phyloP scores from a whole-genome alignment of 2,113 vertebrate species.

The Todiramphus chloris region DNA sequence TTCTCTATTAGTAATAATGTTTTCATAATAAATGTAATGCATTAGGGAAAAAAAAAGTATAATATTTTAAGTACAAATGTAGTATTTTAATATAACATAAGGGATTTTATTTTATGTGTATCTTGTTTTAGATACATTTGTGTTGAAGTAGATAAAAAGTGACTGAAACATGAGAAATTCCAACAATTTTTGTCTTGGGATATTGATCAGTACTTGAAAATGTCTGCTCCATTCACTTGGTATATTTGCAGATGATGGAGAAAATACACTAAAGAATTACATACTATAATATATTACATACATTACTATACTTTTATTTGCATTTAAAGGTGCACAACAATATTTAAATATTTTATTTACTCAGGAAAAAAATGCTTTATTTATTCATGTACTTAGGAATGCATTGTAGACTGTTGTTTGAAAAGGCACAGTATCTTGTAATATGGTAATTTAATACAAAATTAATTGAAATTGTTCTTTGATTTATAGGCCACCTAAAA shows the following conservation, averaged over 20 bases:
- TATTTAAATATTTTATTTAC: not conserved
- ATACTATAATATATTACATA: not conserved
- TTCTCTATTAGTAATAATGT: not conserved
- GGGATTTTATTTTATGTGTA: not conserved
- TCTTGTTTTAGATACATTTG: not conserved
- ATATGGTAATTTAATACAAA: not conserved
- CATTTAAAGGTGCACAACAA: not conserved
- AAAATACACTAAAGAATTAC: not conserved
- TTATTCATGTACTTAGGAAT: not conserved
- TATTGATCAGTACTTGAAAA: not conserved
- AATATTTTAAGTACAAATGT: not conserved
- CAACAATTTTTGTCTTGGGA: not conserved
- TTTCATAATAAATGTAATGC: not conserved
- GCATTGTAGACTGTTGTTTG: not conserved
- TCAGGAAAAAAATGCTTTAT: not conserved
- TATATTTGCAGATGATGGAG: not conserved
- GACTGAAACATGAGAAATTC: not conserved
- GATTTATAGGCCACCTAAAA: not conserved
- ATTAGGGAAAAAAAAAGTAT: rapidly evolving
- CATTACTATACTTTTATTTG: not conserved
- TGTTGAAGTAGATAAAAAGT: not conserved
- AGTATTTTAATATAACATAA: not conserved
- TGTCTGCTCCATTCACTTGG: not conserved
- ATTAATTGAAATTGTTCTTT: not conserved
- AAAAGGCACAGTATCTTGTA: not conserved